Percentiles rank a stretch among this genome's conserved stretches.
These are phyloP conservation scores for Malacosoma neustria DNA, from an alignment of 2,888 invertebrate species.

Conservation along the genomic window DNA sequence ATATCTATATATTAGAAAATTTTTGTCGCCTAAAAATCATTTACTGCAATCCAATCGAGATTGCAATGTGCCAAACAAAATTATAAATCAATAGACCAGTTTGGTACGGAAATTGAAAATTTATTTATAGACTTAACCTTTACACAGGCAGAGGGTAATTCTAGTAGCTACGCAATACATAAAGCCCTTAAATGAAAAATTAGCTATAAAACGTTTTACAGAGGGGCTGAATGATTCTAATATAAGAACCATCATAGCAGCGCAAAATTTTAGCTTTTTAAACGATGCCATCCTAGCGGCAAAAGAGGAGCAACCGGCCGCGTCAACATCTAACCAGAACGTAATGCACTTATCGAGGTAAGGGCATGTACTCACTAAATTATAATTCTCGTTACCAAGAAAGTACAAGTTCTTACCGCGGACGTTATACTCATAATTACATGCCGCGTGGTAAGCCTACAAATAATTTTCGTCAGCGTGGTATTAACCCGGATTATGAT, in stretches of 20 bases:
- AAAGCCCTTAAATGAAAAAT: constrained; percentile 8
- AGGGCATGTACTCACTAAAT: too few relatives aligned
- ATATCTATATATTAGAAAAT: constrained; percentile 4
- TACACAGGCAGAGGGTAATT: constrained; percentile 9
- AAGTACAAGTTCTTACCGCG: too few relatives aligned
- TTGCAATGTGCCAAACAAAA: constrained; percentile 5
- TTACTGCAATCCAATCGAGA: constrained; percentile 5
- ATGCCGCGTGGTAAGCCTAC: too few relatives aligned
- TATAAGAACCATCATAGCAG: constrained; percentile 4
- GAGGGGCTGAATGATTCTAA: constrained; percentile 1
- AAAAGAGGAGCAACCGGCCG: constrained; percentile 4
- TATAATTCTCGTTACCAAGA: too few relatives aligned
- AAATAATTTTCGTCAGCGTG: too few relatives aligned
- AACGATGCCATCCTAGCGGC: constrained; percentile 8
- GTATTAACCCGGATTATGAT: too few relatives aligned
- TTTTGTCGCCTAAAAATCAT: constrained; percentile 7
- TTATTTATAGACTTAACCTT: constrained; percentile 10
- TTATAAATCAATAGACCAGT: constrained; percentile 5
- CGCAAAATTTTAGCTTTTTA: constrained; percentile 5
- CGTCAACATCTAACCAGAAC: not conserved
- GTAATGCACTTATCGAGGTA: too few relatives aligned
- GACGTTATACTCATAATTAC: too few relatives aligned
- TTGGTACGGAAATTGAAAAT: constrained; percentile 7
- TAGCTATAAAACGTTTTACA: constrained; percentile 6
- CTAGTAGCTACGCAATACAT: constrained; percentile 1